Base-by-base conservation (phyloP, 2,888 invertebrate species). In the Biston stratarius region DNA sequence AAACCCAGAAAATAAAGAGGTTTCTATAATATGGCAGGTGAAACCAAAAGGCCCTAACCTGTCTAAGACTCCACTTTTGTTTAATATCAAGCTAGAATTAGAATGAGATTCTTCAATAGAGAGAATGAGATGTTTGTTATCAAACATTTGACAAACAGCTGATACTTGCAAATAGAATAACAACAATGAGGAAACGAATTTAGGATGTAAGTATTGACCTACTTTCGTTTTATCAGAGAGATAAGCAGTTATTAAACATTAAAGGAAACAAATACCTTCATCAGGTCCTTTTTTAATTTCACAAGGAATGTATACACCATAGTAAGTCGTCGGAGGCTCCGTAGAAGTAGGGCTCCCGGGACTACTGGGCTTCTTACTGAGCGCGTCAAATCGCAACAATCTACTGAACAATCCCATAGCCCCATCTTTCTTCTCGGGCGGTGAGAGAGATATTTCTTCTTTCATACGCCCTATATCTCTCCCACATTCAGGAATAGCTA, bases 291-390 rank as follows among this genome's bases (percentile, higher is more conserved):
- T 92, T 69, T 94, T 94, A 36, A 92, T 87, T 84, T 94, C 94
- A 74, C 92, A 94, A n/a, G 94, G 94, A 78, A 94, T 94, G 71
- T 92, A 94, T n/a, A 94, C 94, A 73, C 92, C 94, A 77, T 93
- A 94, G 71, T 90, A 94, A 0, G 84, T 91, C 5, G 79, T 79
- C 1, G 86, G 83, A 2, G 93, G 88, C 53, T 91, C 91, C 14
- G 79, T 73, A 11, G 77, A 71, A 44, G 85, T 83, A 5, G 91
- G 89, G 56, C 86, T 91, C 24, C 82, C 88, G 5, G 85, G 80
- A 10, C 75, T 63, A 76, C 68, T 84, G 44, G 71, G 83, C 69
- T 83, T 88, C 73, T 89, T 92, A 10, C 82, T 80, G 51, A 90
- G 76, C 5, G 88, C 74, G 71, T 93, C 92, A n/a, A 94, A 82